A percentile compares a stretch with the other conserved stretches of the same genome.
These are phyloP conservation scores for Parambassis ranga DNA, from an alignment of 2,797 vertebrate genomes.

Conservation along the genomic window DNA sequence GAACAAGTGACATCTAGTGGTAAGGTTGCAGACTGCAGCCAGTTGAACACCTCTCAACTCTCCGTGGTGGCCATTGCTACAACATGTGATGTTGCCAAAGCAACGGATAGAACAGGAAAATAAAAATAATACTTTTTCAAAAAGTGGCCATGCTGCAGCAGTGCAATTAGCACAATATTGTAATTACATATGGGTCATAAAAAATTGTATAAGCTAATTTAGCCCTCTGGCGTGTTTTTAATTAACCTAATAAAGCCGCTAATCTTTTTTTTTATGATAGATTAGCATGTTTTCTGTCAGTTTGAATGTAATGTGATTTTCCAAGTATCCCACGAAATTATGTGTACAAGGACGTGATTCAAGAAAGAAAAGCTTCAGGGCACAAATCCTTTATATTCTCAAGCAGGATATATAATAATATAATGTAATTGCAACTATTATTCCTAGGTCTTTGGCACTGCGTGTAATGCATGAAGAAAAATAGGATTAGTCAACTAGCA, in stretches of 20 bases:
- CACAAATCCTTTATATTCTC: not conserved
- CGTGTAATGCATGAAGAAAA: no score
- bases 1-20: no score
- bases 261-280: not conserved
- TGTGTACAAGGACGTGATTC: not conserved
- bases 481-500: not conserved
- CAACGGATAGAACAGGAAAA: not conserved
- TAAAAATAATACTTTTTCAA: not conserved
- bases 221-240: not conserved
- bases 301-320: not conserved
- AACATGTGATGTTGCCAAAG: no score
- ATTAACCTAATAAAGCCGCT: constrained; percentile 2
- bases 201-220: not conserved
- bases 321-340: not conserved
- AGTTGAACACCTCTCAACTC: no score
- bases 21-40: no score
- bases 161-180: not conserved
- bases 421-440: not conserved
- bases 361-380: not conserved
- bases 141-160: not conserved
- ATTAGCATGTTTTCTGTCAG: not conserved
- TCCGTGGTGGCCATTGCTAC: no score
- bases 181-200: not conserved
- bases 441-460: no score
- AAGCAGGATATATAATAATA: not conserved